phyloP scores from a whole-genome alignment of 2,888 invertebrate species.

The Pheosia gnoma region DNA sequence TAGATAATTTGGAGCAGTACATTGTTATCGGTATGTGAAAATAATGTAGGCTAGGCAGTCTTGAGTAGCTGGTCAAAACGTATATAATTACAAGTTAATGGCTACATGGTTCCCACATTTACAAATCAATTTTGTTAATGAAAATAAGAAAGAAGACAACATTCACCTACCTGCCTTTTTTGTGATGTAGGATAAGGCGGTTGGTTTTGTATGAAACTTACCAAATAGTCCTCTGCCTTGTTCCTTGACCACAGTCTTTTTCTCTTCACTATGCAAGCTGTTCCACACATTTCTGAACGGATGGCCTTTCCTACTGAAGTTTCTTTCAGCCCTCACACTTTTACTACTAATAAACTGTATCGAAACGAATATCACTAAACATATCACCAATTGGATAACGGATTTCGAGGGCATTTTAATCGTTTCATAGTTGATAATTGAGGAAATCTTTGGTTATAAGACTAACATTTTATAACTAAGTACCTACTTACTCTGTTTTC shows the following conservation, averaged over 20 bases:
- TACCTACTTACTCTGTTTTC: too few species aligned
- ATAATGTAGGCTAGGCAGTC: too few species aligned
- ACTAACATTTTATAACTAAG: too few species aligned
- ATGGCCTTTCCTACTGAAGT: constrained; percentile 50
- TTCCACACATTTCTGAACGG: constrained; percentile 26
- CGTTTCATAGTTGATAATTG: constrained; percentile 64
- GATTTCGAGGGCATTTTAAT: constrained; percentile 67
- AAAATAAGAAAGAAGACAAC: too few species aligned
- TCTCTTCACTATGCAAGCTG: constrained; percentile 17
- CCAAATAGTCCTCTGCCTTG: constrained; percentile 41
- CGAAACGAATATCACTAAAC: constrained; percentile 51
- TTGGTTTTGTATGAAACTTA: constrained; percentile 21
- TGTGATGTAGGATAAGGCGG: too few species aligned
- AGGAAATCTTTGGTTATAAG: constrained; percentile 51
- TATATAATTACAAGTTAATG: too few species aligned
- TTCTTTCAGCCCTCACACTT: constrained; percentile 35
- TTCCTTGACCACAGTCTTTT: constrained; percentile 23
- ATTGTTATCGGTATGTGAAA: too few species aligned
- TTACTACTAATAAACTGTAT: constrained; percentile 46
- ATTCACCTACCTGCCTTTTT: too few species aligned
- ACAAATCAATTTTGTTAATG: too few species aligned
- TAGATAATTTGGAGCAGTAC: too few species aligned
- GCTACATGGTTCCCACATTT: too few species aligned
- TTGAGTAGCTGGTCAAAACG: too few species aligned
- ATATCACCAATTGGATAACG: constrained; percentile 39